A percentile compares a stretch with the other conserved stretches of the same genome.
Evolutionary conservation across 2,797 vertebrate species (phyloP).

Genomic region (Loriculus beryllinus): DNA sequence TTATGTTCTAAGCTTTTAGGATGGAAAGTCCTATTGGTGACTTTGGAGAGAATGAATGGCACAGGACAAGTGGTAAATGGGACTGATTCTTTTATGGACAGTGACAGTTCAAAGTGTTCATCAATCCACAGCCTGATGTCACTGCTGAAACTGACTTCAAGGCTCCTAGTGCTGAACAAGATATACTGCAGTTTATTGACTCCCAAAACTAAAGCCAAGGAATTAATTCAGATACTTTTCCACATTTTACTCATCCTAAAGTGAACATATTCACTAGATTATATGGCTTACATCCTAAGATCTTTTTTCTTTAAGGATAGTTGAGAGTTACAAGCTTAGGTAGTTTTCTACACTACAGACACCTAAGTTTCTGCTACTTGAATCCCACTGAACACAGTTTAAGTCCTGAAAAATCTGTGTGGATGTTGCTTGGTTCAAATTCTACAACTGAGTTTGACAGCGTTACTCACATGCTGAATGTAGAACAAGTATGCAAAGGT

Average conservation of each 20-base stretch:
- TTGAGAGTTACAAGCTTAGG: not conserved
- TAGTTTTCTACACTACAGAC: not conserved
- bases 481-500: not conserved
- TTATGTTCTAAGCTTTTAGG: not conserved
- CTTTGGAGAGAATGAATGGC: not conserved
- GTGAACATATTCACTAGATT: not conserved
- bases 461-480: fast-evolving
- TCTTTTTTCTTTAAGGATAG: not conserved
- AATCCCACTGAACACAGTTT: not conserved
- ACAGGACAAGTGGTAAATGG: not conserved
- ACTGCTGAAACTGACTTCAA: not conserved
- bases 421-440: not conserved
- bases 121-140: not conserved
- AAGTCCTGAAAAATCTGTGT: not conserved
- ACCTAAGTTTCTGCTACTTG: not conserved
- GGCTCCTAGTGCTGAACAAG: not conserved
- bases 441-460: not conserved
- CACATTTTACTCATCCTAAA: not conserved
- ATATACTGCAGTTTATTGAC: not conserved
- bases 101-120: not conserved
- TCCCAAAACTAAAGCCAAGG: not conserved
- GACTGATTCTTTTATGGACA: not conserved
- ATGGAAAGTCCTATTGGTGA: not conserved
- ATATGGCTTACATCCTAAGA: not conserved
- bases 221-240: not conserved